phyloP scores from a whole-genome alignment of 2,888 invertebrate species.

The Myathropa florea region DNA sequence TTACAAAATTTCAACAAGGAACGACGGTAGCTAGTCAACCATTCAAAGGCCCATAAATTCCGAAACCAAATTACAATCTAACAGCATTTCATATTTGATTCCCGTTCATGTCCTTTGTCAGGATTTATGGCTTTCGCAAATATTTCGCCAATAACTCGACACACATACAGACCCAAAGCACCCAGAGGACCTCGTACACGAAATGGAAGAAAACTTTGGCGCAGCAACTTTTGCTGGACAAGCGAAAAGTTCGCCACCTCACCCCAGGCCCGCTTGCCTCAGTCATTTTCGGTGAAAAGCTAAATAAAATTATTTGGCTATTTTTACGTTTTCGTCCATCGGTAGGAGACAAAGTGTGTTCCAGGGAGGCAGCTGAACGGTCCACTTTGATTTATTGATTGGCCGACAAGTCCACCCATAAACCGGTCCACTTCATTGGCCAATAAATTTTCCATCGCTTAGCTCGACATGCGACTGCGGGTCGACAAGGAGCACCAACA shows the following conservation, averaged over 20 bases:
- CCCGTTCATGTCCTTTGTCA: constrained; percentile 67
- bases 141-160: constrained; percentile 64
- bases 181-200: neutral
- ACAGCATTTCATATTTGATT: constrained; percentile 71
- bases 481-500: neutral
- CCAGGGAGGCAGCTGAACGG: neutral
- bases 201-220: constrained; percentile 24
- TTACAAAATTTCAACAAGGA: neutral
- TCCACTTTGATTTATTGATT: constrained; percentile 65
- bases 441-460: constrained; percentile 69
- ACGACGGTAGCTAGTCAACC: constrained; percentile 24
- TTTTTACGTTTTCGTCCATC: constrained; percentile 43
- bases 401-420: constrained; percentile 68
- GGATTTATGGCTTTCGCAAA: constrained; percentile 68
- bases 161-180: neutral
- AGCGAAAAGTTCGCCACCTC: constrained; percentile 47
- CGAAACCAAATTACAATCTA: constrained; percentile 70
- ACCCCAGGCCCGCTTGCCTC: neutral
- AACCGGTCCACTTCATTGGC: constrained; percentile 69
- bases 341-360: too few species aligned
- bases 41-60: constrained; percentile 66
- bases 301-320: constrained; percentile 67
- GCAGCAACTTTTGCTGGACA: constrained; percentile 62
- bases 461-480: constrained; percentile 47
- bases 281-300: constrained; percentile 10